A percentile compares a stretch with the other conserved stretches of the same genome.
Conservation (phyloP, 2,113 vertebrate genomes). For the Amazona vittata region DNA sequence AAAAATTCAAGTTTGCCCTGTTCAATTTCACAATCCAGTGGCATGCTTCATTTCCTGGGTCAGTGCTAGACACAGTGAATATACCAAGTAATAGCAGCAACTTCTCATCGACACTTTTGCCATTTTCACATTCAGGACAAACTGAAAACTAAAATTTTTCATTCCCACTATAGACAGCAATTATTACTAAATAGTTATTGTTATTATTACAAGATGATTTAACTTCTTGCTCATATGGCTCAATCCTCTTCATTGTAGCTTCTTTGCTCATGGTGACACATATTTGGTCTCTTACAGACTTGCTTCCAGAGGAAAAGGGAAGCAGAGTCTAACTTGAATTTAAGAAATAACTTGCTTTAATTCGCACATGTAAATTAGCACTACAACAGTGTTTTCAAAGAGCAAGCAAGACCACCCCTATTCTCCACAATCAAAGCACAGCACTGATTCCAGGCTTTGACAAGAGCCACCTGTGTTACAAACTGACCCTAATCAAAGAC, state of each 20-base stretch:
- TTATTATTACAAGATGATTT: not conserved
- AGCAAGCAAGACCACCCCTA: not conserved
- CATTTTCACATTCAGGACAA: not conserved
- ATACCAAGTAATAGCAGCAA: not conserved
- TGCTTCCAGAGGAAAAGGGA: not conserved
- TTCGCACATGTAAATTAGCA: not conserved
- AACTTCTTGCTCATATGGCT: not conserved
- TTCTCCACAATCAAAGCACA: not conserved
- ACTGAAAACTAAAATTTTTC: not conserved
- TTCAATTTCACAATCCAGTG: not conserved
- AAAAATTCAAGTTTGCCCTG: not conserved
- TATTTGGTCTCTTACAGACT: not conserved
- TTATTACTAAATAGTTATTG: not conserved
- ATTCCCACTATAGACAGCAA: not conserved
- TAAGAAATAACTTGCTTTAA: not conserved
- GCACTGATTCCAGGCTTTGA: not conserved
- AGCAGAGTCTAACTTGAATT: not conserved
- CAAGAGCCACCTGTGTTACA: not conserved
- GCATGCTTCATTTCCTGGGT: not conserved
- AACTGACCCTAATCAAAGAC: conserved; percentile 17
- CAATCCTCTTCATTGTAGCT: not conserved
- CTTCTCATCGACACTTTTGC: not conserved
- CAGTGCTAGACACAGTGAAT: not conserved
- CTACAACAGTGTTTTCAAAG: not conserved
- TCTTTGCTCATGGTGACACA: not conserved